Percentiles rank a stretch among this genome's conserved stretches.
Evolutionary conservation across 2,113 vertebrate genomes (phyloP).

Genomic region (Regulus satrapa): DNA sequence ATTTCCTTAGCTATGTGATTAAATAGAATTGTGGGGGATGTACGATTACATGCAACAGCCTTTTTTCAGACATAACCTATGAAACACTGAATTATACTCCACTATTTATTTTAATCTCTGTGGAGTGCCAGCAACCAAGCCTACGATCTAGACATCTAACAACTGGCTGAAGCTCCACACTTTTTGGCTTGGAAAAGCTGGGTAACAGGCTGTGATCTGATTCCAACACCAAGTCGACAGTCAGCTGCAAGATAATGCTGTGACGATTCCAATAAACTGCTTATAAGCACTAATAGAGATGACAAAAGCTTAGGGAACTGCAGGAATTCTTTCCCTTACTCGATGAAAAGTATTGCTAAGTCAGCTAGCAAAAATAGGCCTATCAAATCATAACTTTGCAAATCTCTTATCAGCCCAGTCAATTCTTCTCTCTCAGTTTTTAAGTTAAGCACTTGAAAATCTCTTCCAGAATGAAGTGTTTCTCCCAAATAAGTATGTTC

Average conservation of each 20-base stretch:
- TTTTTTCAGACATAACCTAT: neutral
- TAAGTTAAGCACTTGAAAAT: slow-evolving; percentile 59
- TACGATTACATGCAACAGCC: neutral
- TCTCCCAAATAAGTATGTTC: slow-evolving; percentile 45
- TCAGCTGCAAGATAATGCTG: neutral
- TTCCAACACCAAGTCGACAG: neutral
- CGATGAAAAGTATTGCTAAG: neutral
- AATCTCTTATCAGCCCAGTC: slow-evolving; percentile 1
- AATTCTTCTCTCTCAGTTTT: slow-evolving; percentile 32
- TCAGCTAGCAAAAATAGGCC: slow-evolving; percentile 8
- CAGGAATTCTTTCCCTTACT: neutral
- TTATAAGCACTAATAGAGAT: neutral
- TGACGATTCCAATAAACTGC: neutral
- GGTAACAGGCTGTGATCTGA: neutral
- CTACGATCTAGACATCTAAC: neutral
- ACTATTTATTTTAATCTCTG: neutral
- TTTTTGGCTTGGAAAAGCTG: neutral
- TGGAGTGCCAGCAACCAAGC: neutral
- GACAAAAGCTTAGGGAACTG: neutral
- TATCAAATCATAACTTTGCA: neutral
- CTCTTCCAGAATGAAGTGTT: slow-evolving; percentile 45
- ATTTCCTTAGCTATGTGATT: neutral
- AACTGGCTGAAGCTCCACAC: neutral
- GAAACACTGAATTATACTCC: neutral
- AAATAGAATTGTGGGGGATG: neutral